phyloP scores from a whole-genome alignment of 2,113 vertebrate genomes.

The Daphoenositta chrysoptera region DNA sequence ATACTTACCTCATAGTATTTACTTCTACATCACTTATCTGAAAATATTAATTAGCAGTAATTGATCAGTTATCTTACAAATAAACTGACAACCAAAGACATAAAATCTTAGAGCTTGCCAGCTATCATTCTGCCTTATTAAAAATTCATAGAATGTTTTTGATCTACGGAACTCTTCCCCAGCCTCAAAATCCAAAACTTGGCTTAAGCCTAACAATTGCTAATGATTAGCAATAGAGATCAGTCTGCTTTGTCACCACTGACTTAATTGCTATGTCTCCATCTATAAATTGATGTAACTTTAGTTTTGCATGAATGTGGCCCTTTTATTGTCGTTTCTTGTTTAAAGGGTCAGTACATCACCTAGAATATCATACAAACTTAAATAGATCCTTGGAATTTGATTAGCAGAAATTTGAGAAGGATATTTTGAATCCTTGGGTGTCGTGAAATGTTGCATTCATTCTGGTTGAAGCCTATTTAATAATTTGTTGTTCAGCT shows the following conservation, averaged over 20 bases:
- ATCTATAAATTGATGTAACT: not conserved
- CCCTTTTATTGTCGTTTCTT: not conserved
- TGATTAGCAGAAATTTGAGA: not conserved
- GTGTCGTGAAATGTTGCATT: not conserved
- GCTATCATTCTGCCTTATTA: not conserved
- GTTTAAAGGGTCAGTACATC: not conserved
- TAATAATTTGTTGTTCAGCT: not conserved
- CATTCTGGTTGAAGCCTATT: not conserved
- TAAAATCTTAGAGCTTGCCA: not conserved
- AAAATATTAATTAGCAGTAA: not conserved
- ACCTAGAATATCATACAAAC: not conserved
- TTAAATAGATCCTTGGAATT: not conserved
- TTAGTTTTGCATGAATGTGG: not conserved
- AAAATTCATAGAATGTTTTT: not conserved
- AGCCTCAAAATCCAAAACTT: not conserved
- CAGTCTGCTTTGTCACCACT: not conserved
- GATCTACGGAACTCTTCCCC: not conserved
- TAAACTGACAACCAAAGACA: not conserved
- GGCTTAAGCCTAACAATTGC: not conserved
- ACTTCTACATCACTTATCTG: not conserved
- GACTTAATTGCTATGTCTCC: not conserved
- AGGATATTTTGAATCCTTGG: not conserved
- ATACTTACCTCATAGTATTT: not conserved
- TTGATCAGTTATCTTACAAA: not conserved
- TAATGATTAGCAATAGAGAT: not conserved